Evolutionary conservation across 2,797 vertebrate genomes (phyloP).

Genomic region (Takifugu rubripes): DNA sequence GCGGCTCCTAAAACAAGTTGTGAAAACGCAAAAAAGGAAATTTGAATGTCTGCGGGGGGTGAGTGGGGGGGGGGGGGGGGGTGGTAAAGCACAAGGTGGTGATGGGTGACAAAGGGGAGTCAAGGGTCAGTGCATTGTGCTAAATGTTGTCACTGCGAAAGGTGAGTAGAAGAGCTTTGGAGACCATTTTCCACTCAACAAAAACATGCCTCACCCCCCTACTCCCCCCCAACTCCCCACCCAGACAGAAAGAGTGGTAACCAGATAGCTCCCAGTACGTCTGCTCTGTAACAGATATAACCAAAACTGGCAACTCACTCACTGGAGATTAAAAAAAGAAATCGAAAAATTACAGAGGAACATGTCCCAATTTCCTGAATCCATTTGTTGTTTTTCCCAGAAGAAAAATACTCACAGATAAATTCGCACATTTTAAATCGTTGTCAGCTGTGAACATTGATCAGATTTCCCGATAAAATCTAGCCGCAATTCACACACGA

Average conservation of each 20-base stretch:
- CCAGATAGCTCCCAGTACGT: constrained; percentile 49
- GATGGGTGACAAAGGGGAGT: constrained; percentile 38
- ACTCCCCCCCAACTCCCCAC: not conserved
- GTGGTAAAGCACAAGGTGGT: constrained; percentile 13
- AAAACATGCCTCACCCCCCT: constrained; percentile 29
- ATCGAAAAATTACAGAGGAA: constrained; percentile 48
- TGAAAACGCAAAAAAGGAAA: constrained; percentile 69
- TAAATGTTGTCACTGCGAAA: constrained; percentile 82
- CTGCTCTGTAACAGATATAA: constrained; percentile 54
- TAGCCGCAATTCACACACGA: too few relatives aligned
- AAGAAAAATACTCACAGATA: too few relatives aligned
- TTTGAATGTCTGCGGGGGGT: constrained; percentile 26
- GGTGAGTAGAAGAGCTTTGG: constrained; percentile 77
- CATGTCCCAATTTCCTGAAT: constrained; percentile 33
- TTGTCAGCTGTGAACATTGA: too few relatives aligned
- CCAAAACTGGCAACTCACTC: constrained; percentile 59
- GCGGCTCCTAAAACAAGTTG: constrained; percentile 66
- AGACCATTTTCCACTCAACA: constrained; percentile 80
- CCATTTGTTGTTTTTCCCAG: too few relatives aligned
- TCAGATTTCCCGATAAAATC: too few relatives aligned
- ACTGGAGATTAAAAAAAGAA: constrained; percentile 40
- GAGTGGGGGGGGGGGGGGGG: not conserved
- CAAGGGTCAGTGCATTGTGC: constrained; percentile 42
- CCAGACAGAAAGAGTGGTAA: constrained; percentile 49
- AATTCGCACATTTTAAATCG: too few relatives aligned